Percentiles rank a stretch among this genome's conserved stretches.
Evolutionary conservation across 2,888 invertebrate species (phyloP).

Genomic region (Metalampra italica): DNA sequence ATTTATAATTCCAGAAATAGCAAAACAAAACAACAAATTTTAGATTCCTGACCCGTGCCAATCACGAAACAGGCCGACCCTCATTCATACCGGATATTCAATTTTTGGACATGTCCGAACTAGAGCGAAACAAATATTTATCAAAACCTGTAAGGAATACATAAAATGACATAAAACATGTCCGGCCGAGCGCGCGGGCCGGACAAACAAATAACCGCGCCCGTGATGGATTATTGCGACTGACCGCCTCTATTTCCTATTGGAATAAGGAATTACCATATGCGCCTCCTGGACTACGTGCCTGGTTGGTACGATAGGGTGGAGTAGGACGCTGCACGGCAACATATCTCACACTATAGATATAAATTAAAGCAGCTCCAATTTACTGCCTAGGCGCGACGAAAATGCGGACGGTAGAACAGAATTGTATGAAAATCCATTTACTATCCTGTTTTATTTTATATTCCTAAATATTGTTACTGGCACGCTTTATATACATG

Average conservation of each 20-base stretch:
- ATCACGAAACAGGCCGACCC: conserved; percentile 48
- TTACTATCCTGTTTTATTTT: too few relatives aligned
- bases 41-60: conserved; percentile 48
- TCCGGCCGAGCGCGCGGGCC: conserved; percentile 25
- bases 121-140: conserved; percentile 74
- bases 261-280: conserved; percentile 78
- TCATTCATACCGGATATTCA: conserved; percentile 66
- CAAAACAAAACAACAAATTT: conserved; percentile 23
- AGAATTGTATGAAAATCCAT: too few relatives aligned
- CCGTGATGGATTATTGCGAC: conserved; percentile 76
- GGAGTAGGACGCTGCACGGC: conserved; percentile 32
- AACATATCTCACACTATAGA: too few relatives aligned
- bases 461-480: too few relatives aligned
- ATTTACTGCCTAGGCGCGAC: too few relatives aligned
- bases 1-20: neutral
- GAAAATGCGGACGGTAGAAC: too few relatives aligned
- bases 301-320: conserved; percentile 23
- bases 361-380: too few relatives aligned
- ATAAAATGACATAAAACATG: conserved; percentile 73
- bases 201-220: conserved; percentile 59
- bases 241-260: conserved; percentile 78
- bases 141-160: conserved; percentile 78
- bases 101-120: conserved; percentile 71
- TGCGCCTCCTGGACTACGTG: conserved; percentile 61
- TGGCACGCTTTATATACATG: too few relatives aligned